Evolutionary conservation across 1,140 invertebrate genomes (phyloP), one percentile per base, ranked within the genome.

Genomic region (Atta colombica): DNA sequence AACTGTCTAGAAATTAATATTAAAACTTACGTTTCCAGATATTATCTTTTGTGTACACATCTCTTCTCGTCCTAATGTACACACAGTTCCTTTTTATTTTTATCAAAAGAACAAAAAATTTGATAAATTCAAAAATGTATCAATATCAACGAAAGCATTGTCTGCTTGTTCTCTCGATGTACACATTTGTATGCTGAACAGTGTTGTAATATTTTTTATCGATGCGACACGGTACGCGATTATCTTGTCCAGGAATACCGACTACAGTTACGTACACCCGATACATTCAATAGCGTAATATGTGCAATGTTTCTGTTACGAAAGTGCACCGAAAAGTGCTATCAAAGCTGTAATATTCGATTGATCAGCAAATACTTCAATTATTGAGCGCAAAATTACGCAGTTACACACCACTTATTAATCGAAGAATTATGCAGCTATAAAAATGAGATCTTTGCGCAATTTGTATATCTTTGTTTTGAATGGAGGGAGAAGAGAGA

Each of bases 271-370:
- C 63, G 63, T 53, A 68, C 16, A 51, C 21, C 45, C 31, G 74
- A 77, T 78, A 78, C 45, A 39, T 80, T 28, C 61, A 80, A 10
- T 80, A 28, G 77, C 63, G 77, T 80, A 80, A 80, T 80, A 53
- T 68, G 51, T 80, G 39, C 53, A 53, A 39, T 65, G 49, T 55
- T 80, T 80, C 25, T 16, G 14, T 69, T 80, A 55, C 49, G 49
- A 69, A 80, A 80, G 28, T 31, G 16, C 3, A n/a, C 18, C n/a
- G 61, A 80, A 80, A 80, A 80, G 14, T 31, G 63, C 45, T 68
- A 53, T 39, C 35, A 14, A 45, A 61, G 12, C 12, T 39, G 31
- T 55, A 55, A 39, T 80, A 80, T 80, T 80, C 77, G 77, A 63
- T 51, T 16, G n/a, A 45, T n/a, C 49, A 68, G 77, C 63, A 35